Base-by-base conservation (phyloP, 2,113 vertebrate genomes). In the Mobula hypostoma region DNA sequence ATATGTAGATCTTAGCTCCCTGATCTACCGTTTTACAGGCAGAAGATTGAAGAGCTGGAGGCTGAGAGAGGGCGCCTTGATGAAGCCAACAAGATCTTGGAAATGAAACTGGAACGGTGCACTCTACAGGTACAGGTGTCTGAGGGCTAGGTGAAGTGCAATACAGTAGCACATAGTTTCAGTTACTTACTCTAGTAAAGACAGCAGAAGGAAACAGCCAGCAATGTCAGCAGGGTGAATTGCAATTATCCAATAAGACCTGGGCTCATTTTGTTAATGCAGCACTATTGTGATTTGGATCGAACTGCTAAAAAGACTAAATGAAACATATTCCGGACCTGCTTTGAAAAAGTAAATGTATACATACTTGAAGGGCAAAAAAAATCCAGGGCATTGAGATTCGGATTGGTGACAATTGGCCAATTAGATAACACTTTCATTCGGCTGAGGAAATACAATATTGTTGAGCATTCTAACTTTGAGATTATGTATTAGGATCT, bases 11-110 rank as follows among this genome's bases (percentile, higher is more conserved):
- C 6, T 93, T 9, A 74, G 17, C 9, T 94, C 94, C 93, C 94
- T 78, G 76, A 58, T 7, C 5, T 58, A 29, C 14, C 66, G 78
- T 94, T 56, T 94, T 95, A 40, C 96, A 99, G 99, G 95, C 90
- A 98, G 95, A 99, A 99, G 96, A 96, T 99, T 24, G 99, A 99
- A 96, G 98, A 99, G 95, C 95, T 99, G 94, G 98, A 99, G 94
- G 94, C 95, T 0, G 98, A 98, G 94, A 97, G 98, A 48, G 96
- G 97, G 66, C 97, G 95, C 14, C 95, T 99, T 94, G 98, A 98
- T 95, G 97, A 98, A 94, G 97, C 98, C 95, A 99, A 99, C 94
- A 97, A 95, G 94, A 93, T 94, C 17, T 96, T 99, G 95, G 97
- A 98, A 95, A 97, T 97, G 96, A 98, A 97, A 94, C 97, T 99